Evolutionary conservation across 2,113 vertebrate genomes (phyloP), one percentile per base, ranked within the genome.

Genomic region (Natator depressus): DNA sequence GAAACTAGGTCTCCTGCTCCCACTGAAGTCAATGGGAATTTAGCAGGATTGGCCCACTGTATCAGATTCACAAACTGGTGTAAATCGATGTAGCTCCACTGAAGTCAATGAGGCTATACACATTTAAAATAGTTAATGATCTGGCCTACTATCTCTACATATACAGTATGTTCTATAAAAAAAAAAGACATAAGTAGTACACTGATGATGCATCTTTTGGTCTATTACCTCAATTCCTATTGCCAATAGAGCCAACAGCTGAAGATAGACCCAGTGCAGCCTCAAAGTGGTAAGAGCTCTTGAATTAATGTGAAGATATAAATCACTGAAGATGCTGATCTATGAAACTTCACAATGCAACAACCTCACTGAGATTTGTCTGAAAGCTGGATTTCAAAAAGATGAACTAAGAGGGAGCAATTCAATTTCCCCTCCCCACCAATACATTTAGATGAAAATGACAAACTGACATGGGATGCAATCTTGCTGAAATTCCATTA

Each of bases 301-400:
- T 50, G 78, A 95, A 96, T 94, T 94, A 84, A 92, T 90, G 69
- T 31, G 57, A 89, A 85, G 59, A 87, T 80, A 94, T 84, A 93
- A 93, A 96, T 95, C 92, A 91, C 93, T 78, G 10, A 35, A 76
- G 91, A 95, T 91, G 88, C 5, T 94, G 94, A 96, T 91, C 92
- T 96, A 91, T 91, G 93, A 87, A 96, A 93, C 88, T 89, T 59
- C 27, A 92, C 80, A 69, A 87, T 31, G 69, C 84, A 85, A 87
- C 1, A 31, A 81, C 69, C 87, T 94, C 81, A 91, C 53, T 81
- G 78, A 94, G 85, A 95, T 93, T 88, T 92, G 94, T 31, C 94
- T 95, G 82, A 89, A 94, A 90, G 84, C 84, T 89, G 53, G 69
- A 42, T 87, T 96, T 79, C 79, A 80, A 65, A 55, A 59, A 93